Conservation (phyloP, 1,140 invertebrate genomes). For the Ridgeia piscesae region DNA sequence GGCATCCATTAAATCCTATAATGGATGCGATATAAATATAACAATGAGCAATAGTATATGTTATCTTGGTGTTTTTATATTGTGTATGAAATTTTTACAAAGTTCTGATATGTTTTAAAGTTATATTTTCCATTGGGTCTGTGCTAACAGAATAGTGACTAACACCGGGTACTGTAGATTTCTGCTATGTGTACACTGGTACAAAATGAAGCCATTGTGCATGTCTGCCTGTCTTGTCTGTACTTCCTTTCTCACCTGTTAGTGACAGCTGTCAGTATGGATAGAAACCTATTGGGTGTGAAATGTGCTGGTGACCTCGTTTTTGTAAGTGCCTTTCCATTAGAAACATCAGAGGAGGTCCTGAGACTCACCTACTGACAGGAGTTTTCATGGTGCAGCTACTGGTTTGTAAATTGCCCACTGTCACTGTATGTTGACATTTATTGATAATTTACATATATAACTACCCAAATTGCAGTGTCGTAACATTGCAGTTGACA, state of each 20-base stretch:
- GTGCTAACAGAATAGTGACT: too few species aligned
- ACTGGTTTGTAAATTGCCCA: background rate
- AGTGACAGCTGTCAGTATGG: background rate
- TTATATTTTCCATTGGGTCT: too few species aligned
- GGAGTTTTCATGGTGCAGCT: background rate
- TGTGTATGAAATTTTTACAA: too few species aligned
- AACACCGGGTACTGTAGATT: too few species aligned
- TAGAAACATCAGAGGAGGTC: background rate
- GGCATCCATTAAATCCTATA: too few species aligned
- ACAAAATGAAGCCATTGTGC: background rate
- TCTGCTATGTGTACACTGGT: too few species aligned
- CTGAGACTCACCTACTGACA: background rate
- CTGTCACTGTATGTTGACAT: background rate
- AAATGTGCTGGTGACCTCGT: background rate
- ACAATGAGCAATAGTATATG: too few species aligned
- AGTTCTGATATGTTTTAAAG: too few species aligned
- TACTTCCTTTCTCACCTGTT: background rate
- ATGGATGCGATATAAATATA: too few species aligned
- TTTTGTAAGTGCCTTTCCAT: background rate
- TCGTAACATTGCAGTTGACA: background rate
- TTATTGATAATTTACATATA: background rate
- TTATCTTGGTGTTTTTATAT: too few species aligned
- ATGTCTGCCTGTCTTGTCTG: background rate
- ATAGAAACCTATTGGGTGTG: background rate
- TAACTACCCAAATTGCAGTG: background rate